Evolutionary conservation across 2,888 invertebrate species (phyloP), one percentile per base, ranked within the genome.

Genomic region (Lasioglossum villosulum): DNA sequence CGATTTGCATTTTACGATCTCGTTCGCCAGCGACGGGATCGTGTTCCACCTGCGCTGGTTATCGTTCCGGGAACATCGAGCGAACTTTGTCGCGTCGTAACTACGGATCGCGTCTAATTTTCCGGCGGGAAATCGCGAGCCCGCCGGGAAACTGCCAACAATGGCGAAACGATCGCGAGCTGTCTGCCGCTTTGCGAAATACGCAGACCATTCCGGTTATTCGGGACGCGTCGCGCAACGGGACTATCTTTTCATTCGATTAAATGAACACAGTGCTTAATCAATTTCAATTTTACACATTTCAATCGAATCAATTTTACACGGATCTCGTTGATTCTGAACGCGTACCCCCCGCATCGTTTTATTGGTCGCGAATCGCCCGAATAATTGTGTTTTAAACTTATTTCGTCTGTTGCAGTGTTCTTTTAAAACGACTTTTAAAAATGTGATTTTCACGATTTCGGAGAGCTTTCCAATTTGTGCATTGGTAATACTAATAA

Each of bases 1-100:
- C 86, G 70, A 89, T 89, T 89, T 89, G 89, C 89, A 89, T 89
- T 89, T 89, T 89, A 89, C 85, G 89, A 89, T 76, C 81, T 72
- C 87, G 84, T 82, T 81, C 59, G 74, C 82, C 59, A 27, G 80
- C 23, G 73, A 82, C 76, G 73, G 70, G 66, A 80, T 88, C 78
- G 86, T 66, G 42, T 48, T 45, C 74, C 39, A 63, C 34, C 80
- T 68, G 34, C 68, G 74, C 74, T 30, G 82, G 80, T 82, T 76
- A 80, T 63, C 77, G 74, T 78, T 72, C 82, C 27, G 34, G 42
- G 12, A 37, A 37, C 70, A 59, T 74, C 82, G 79, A 83, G 52
- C 63, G 76, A 83, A 81, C 74, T 37, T 81, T 48, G 78, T 30
- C 70, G 52, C 30, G 23, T 12, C 45, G 68, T 70, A 82, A 82